Evolutionary conservation across 1,140 invertebrate genomes (phyloP).

Genomic region (Microplitis mediator): DNA sequence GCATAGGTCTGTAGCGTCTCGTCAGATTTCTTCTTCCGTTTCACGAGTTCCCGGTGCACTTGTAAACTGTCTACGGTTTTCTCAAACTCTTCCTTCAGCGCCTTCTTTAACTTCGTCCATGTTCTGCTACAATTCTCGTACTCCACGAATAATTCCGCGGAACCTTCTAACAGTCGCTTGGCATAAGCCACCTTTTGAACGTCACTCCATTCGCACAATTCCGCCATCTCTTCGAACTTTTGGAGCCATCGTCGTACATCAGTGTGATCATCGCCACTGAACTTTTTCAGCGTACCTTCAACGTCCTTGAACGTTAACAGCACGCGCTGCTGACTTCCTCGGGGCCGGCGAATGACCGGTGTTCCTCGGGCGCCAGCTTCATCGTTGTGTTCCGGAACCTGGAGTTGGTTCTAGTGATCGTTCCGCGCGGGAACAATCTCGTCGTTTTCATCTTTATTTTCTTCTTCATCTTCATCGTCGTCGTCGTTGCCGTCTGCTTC

Average conservation of each 20-base stretch:
- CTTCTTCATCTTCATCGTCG: background rate
- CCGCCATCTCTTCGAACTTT: constrained; percentile 37
- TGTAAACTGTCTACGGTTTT: background rate
- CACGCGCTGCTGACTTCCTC: background rate
- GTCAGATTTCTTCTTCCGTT: background rate
- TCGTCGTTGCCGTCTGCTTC: background rate
- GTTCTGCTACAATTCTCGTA: constrained; percentile 30
- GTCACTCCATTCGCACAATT: constrained; percentile 35
- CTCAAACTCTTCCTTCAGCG: background rate
- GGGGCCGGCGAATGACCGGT: too few relatives aligned
- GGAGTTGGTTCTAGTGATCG: too few relatives aligned
- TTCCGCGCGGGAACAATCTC: too few relatives aligned
- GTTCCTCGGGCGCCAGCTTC: background rate
- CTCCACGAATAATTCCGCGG: constrained; percentile 35
- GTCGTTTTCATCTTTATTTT: background rate
- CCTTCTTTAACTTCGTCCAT: constrained; percentile 17
- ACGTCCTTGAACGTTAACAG: constrained; percentile 32
- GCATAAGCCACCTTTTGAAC: constrained; percentile 36
- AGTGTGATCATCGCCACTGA: constrained; percentile 31
- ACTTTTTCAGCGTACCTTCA: constrained; percentile 30
- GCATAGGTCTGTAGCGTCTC: background rate
- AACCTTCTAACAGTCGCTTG: constrained; percentile 34
- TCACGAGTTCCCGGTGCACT: background rate
- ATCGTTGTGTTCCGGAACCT: constrained; percentile 1
- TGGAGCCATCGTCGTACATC: constrained; percentile 33